Evolutionary conservation across 2,113 vertebrate species (phyloP).

Genomic region (Odobenus rosmarus): DNA sequence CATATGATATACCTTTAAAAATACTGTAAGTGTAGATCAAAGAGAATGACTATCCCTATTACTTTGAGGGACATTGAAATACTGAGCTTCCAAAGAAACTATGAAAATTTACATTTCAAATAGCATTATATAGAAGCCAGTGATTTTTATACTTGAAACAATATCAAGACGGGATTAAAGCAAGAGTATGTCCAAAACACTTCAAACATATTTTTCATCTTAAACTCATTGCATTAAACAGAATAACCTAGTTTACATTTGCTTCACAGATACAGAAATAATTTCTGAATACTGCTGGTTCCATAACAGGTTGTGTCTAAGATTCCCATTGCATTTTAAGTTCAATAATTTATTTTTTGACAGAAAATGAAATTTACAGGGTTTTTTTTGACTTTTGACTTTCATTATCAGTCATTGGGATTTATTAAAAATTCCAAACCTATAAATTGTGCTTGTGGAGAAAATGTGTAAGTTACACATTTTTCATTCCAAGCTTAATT

Average conservation of each 20-base stretch:
- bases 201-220: background rate
- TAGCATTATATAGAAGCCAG: background rate
- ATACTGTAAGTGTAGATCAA: background rate
- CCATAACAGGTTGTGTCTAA: background rate
- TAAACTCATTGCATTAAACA: background rate
- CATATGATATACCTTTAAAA: background rate
- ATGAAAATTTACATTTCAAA: constrained; percentile 27
- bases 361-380: background rate
- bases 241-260: background rate
- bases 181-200: background rate
- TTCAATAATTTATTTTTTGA: background rate
- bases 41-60: background rate
- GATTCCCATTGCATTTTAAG: background rate
- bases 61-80: background rate
- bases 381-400: background rate
- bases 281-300: background rate
- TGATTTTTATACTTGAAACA: constrained; percentile 33
- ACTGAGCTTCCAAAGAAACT: background rate
- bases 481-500: background rate
- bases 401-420: background rate
- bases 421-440: background rate
- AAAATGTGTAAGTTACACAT: background rate
- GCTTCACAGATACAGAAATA: background rate
- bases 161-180: background rate
- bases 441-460: background rate